Evolutionary conservation across 2,113 vertebrate species (phyloP).

Genomic region (Syrmaticus mikado): DNA sequence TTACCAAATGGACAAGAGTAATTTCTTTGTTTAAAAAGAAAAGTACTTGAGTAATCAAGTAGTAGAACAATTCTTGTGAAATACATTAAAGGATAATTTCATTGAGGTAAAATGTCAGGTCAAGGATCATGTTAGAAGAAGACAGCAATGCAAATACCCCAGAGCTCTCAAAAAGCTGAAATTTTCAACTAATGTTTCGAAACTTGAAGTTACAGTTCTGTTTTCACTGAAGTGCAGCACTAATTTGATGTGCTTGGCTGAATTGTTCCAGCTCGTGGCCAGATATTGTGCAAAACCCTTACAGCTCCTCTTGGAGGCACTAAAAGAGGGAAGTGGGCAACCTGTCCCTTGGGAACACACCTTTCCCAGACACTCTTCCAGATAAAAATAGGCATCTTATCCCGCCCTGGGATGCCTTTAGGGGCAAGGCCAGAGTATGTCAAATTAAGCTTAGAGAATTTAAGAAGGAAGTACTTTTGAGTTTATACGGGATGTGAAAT

Average conservation of each 20-base stretch:
- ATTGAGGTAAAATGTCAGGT: neutral
- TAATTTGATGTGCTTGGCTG: neutral
- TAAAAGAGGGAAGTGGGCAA: neutral
- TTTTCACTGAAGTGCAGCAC: neutral
- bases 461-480: neutral
- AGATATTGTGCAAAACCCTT: neutral
- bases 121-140: neutral
- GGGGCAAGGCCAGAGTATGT: neutral
- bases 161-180: neutral
- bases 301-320: accelerated
- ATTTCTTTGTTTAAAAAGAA: neutral
- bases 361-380: neutral
- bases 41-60: neutral
- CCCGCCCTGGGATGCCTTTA: neutral
- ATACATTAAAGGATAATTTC: neutral
- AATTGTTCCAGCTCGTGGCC: neutral
- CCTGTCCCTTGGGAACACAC: accelerated
- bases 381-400: neutral
- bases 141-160: neutral
- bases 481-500: neutral
- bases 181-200: neutral
- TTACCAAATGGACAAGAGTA: neutral
- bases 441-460: neutral
- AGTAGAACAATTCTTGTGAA: neutral
- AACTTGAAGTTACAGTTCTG: neutral